Evolutionary conservation across 2,113 vertebrate genomes (phyloP).

Genomic region (Guaruba guarouba): DNA sequence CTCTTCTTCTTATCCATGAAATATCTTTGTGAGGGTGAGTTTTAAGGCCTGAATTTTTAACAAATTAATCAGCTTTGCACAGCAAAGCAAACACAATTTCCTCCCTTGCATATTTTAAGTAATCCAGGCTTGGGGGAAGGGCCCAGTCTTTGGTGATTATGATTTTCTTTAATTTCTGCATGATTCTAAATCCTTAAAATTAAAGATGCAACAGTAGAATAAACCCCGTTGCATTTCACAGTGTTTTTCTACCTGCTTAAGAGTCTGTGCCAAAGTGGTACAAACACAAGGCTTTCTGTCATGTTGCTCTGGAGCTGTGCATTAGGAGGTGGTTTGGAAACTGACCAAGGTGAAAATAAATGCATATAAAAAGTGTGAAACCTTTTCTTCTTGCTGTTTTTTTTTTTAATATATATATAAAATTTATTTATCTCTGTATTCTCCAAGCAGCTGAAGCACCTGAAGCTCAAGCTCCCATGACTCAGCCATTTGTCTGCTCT

Average conservation of each 20-base stretch:
- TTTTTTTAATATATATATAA: background rate
- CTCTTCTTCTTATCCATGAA: background rate
- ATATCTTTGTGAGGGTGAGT: conserved; percentile 10
- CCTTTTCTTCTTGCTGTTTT: background rate
- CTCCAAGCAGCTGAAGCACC: background rate
- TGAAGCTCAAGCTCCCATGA: background rate
- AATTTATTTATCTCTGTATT: background rate
- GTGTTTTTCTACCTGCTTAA: background rate
- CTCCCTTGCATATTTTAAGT: conserved; percentile 10
- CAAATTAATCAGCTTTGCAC: conserved; percentile 40
- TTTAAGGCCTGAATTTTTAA: conserved; percentile 38
- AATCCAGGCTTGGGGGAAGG: background rate
- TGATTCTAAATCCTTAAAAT: background rate
- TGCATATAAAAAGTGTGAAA: background rate
- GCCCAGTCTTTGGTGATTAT: background rate
- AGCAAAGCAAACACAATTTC: conserved; percentile 39
- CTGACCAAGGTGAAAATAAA: background rate
- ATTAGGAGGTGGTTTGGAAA: background rate
- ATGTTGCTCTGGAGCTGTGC: background rate
- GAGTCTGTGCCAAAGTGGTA: background rate
- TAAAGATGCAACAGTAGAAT: background rate
- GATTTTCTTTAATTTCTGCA: background rate
- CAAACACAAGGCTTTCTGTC: background rate
- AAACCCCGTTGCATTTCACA: background rate
- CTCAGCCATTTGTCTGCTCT: background rate